Conservation (phyloP, 2,797 vertebrate genomes). For the Hapalemur alaotrensis region DNA sequence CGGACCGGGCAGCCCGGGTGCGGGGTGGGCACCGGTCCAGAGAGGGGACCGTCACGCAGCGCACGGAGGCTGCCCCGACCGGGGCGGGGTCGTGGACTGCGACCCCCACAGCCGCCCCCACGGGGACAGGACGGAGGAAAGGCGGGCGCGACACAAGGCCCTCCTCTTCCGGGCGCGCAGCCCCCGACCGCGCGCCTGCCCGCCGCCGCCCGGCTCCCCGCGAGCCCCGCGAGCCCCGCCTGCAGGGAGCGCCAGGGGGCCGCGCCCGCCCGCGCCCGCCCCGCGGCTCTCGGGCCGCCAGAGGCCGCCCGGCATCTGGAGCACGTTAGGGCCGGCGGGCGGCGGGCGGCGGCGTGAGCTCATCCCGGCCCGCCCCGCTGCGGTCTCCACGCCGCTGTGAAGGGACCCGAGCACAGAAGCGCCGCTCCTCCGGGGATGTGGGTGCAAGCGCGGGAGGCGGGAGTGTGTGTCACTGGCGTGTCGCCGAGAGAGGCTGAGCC, state of each 20-base stretch:
- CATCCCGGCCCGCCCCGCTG: conserved; percentile 62
- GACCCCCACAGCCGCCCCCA: neutral
- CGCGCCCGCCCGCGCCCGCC: too few relatives aligned
- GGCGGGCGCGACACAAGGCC: neutral
- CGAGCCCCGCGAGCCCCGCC: neutral
- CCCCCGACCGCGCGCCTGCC: neutral
- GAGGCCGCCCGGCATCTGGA: conserved; percentile 50
- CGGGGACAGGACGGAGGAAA: accelerated
- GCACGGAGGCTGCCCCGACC: neutral
- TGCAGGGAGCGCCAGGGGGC: conserved; percentile 63
- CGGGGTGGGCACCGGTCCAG: neutral
- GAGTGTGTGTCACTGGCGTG: conserved; percentile 40
- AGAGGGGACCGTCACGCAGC: neutral
- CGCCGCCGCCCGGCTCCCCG: neutral
- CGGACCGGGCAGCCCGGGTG: neutral
- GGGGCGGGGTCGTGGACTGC: neutral
- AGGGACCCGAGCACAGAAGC: conserved; percentile 54
- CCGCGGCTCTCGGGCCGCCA: neutral
- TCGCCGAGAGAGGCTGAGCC: neutral
- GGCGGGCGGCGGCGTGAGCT: conserved; percentile 71
- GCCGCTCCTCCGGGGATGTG: conserved; percentile 50
- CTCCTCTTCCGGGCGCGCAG: neutral
- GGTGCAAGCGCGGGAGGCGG: conserved; percentile 1
- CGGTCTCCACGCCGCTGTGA: conserved; percentile 48
- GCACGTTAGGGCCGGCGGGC: conserved; percentile 60